A percentile compares a stretch with the other conserved stretches of the same genome.
These are phyloP conservation scores for Polypedilum pembai DNA, from an alignment of 1,140 invertebrate genomes.

Conservation along the genomic window DNA sequence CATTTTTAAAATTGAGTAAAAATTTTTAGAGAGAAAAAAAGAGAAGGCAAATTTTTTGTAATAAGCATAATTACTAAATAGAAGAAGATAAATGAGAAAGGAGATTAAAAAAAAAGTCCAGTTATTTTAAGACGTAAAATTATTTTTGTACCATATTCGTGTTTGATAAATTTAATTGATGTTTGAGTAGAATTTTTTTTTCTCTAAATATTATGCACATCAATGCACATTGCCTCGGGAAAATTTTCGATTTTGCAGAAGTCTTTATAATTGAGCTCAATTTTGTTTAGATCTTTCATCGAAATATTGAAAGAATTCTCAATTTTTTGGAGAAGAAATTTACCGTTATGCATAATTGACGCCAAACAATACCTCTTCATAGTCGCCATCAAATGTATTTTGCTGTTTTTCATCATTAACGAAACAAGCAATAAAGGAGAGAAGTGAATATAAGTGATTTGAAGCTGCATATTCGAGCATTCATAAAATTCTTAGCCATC, in stretches of 20 bases:
- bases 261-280: not conserved
- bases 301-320: too few relatives aligned
- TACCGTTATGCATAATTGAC: conserved; percentile 27
- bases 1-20: not conserved
- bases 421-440: not conserved
- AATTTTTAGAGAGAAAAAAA: not conserved
- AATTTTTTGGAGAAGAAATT: not conserved
- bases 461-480: not conserved
- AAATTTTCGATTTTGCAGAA: too few relatives aligned
- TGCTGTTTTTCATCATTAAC: not conserved
- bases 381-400: conserved; percentile 1
- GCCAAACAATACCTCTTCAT: conserved; percentile 23
- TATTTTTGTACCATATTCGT: conserved; percentile 13
- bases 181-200: not conserved
- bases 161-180: not conserved
- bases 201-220: not conserved
- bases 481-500: conserved; percentile 23
- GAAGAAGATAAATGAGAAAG: conserved; percentile 3
- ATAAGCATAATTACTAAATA: conserved; percentile 7
- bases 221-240: too few relatives aligned
- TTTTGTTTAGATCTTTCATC: too few relatives aligned
- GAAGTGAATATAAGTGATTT: not conserved
- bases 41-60: not conserved
- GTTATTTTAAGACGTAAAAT: not conserved
- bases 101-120: not conserved